Evolutionary conservation across 2,888 invertebrate genomes (phyloP), one percentile per base, ranked within the genome.

Genomic region (Cataglyphis altisquamis): DNA sequence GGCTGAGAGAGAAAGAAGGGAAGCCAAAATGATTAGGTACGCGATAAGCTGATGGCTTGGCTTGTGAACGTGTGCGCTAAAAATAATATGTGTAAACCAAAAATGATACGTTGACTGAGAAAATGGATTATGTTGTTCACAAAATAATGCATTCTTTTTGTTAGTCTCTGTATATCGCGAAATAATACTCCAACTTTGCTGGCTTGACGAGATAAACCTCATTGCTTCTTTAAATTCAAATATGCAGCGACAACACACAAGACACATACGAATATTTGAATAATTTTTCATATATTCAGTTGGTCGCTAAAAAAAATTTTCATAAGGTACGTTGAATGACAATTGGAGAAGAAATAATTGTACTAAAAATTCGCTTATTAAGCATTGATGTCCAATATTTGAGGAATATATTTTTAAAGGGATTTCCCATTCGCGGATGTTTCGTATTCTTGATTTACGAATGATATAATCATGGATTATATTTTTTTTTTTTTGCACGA

Each of bases 11-110:
- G 41, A 68, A 15, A 68, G 78, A 55, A 29, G 10, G 36, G 45
- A 78, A 84, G 73, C 57, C 68, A 45, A 77, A 87, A 86, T 84
- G 74, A 86, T 82, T 72, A 32, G 60, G 77, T 80, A 86, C 75
- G 80, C 72, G 80, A 86, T 83, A 81, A 88, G 74, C 86, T 78
- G 87, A 86, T 66, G 25, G 62, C 64, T 68, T 64, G 70, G 72
- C 45, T 63, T 9, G 60, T 39, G 64, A 36, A 25, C 25, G 70
- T 32, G 21, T 25, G 60, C 36, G 12, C 25, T 41, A 60, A 72
- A 80, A 70, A 67, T 41, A 8, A 60, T 12, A n/a, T 29, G 25
- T 29, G 1, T n/a, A 32, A 29, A n/a, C 12, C 21, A 18, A 60
- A 60, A 60, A 48, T 72, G 15, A 72, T 72, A 72, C 45, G 12